Conservation (phyloP, 2,113 vertebrate genomes). For the Lepidothrix coronata region DNA sequence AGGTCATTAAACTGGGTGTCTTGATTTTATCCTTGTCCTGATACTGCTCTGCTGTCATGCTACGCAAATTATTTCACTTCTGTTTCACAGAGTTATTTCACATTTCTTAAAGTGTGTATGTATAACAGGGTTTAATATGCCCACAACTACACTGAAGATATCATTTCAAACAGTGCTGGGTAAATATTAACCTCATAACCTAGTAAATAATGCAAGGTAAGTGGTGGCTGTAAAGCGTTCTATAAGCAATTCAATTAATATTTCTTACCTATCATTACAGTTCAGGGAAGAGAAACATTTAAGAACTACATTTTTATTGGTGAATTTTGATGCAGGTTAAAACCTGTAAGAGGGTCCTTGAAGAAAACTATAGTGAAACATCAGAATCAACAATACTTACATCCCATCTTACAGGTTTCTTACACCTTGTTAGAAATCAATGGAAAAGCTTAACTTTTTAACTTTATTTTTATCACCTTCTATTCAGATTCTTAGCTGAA, state of each 20-base stretch:
- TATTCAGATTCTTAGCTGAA: neutral
- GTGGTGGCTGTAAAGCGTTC: neutral
- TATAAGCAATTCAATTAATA: neutral
- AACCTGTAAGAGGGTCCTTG: neutral
- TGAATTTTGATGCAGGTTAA: neutral
- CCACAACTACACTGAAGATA: neutral
- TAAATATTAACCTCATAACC: neutral
- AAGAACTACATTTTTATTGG: neutral
- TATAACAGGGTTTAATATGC: neutral
- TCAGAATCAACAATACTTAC: neutral
- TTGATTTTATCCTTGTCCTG: neutral
- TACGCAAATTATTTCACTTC: neutral
- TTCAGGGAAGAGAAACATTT: neutral
- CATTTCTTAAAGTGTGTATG: neutral
- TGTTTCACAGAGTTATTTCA: neutral
- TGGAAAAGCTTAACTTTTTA: neutral
- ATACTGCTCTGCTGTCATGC: neutral
- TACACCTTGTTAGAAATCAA: neutral
- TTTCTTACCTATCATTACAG: neutral
- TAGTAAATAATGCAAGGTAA: neutral
- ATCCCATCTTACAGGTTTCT: neutral
- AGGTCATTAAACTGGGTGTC: neutral
- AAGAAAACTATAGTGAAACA: neutral
- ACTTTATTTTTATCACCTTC: neutral
- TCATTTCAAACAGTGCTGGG: neutral